Conservation (phyloP, 2,113 vertebrate genomes). For the Strix aluco region DNA sequence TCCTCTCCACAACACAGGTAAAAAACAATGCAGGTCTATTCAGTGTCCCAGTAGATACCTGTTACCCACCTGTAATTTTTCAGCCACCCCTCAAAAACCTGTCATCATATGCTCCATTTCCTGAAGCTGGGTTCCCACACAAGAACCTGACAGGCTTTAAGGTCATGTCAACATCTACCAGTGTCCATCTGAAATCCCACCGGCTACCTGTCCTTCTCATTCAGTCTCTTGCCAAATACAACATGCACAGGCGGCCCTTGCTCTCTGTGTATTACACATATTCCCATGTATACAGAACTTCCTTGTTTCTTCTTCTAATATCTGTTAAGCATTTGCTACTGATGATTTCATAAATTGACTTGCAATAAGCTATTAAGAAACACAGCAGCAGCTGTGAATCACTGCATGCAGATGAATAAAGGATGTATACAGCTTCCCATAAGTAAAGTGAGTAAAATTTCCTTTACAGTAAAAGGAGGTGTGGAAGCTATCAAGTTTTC, state of each 20-base stretch:
- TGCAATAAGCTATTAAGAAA: conserved; percentile 7
- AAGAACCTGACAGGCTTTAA: not conserved
- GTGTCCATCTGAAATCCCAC: not conserved
- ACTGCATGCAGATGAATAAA: conserved; percentile 17
- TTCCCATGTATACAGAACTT: not conserved
- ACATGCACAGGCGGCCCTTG: not conserved
- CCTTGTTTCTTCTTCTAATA: not conserved
- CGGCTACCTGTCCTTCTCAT: not conserved
- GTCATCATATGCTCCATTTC: not conserved
- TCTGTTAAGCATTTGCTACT: conserved; percentile 9
- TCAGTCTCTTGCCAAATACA: not conserved
- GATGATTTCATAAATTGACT: not conserved
- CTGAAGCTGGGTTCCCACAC: not conserved
- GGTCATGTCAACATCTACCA: not conserved
- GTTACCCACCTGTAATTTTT: not conserved
- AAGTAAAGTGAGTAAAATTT: not conserved
- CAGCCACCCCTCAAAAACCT: not conserved
- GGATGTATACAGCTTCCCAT: not conserved
- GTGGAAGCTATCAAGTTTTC: not conserved
- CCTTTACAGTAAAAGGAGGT: not conserved
- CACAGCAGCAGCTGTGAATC: not conserved
- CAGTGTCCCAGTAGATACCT: not conserved
- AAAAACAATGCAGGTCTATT: not conserved
- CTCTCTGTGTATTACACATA: not conserved
- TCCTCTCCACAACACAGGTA: not conserved